These are phyloP conservation scores for Drosophila ezoana DNA, from an alignment of 2,888 invertebrate species.

Conservation along the genomic window DNA sequence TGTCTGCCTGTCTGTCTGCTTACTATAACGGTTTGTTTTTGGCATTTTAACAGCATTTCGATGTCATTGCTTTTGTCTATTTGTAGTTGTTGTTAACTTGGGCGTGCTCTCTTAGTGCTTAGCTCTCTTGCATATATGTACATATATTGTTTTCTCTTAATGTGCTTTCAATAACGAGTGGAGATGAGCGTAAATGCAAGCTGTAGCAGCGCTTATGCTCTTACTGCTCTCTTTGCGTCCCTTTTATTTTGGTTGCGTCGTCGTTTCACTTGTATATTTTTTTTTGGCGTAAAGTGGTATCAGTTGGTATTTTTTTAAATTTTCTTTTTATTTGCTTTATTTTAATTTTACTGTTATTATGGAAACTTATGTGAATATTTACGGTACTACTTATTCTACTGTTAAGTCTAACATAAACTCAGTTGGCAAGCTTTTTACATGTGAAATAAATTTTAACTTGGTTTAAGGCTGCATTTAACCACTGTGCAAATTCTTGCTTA, in stretches of 20 bases:
- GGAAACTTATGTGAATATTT: background rate
- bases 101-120: slow-evolving; percentile 11
- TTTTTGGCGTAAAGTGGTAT: slow-evolving; percentile 53
- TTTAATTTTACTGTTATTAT: too few relatives aligned
- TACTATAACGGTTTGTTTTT: slow-evolving; percentile 22
- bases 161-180: slow-evolving; percentile 33
- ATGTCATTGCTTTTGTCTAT: slow-evolving; percentile 33
- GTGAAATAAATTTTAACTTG: background rate
- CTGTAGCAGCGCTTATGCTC: background rate
- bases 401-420: background rate
- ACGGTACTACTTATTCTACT: too few relatives aligned
- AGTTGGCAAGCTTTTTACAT: too few relatives aligned
- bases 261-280: slow-evolving; percentile 14
- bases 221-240: slow-evolving; percentile 33
- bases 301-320: background rate
- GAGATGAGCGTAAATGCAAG: slow-evolving; percentile 6
- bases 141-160: slow-evolving; percentile 33
- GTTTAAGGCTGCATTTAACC: slow-evolving; percentile 1
- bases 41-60: slow-evolving; percentile 50
- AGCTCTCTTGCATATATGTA: slow-evolving; percentile 24
- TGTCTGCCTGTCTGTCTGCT: slow-evolving; percentile 20
- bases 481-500: slow-evolving; percentile 16
- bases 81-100: slow-evolving; percentile 15
- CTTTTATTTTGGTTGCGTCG: slow-evolving; percentile 25
- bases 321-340: too few relatives aligned